Conservation (phyloP, 2,797 vertebrate genomes). For the Neosalanx taihuensis region DNA sequence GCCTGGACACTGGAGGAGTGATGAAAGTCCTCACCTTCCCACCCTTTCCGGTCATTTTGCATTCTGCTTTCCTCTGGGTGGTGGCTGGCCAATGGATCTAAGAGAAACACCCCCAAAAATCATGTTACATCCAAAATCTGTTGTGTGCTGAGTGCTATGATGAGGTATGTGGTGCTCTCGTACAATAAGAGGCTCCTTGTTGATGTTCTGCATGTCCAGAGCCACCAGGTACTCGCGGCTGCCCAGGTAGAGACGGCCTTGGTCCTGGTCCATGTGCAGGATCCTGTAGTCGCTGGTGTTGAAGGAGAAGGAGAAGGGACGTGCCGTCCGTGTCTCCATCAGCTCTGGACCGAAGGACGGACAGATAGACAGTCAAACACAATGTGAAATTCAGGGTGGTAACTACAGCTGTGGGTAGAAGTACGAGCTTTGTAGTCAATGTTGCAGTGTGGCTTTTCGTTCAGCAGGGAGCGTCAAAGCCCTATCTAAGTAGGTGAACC, state of each 20-base stretch:
- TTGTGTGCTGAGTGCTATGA: not conserved
- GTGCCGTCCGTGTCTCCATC: slow-evolving; percentile 64
- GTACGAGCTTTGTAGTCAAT: slow-evolving; percentile 5
- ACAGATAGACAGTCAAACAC: not conserved
- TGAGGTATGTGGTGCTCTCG: slow-evolving; percentile 21
- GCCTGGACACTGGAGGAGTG: not conserved
- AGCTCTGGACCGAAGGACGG: slow-evolving; percentile 52
- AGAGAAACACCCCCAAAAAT: slow-evolving; percentile 4
- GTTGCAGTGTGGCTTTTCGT: slow-evolving; percentile 1
- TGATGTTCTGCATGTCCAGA: slow-evolving; percentile 72
- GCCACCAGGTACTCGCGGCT: slow-evolving; percentile 70
- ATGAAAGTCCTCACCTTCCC: slow-evolving; percentile 51
- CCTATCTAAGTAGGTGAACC: not conserved
- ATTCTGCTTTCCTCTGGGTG: slow-evolving; percentile 62
- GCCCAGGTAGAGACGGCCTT: slow-evolving; percentile 71
- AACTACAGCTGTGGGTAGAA: not conserved
- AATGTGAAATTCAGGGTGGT: not conserved
- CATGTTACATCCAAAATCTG: not conserved
- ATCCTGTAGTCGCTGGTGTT: slow-evolving; percentile 74
- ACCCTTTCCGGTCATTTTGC: slow-evolving; percentile 69
- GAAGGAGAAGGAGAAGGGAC: slow-evolving; percentile 70
- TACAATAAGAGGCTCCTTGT: slow-evolving; percentile 74
- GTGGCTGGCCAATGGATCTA: slow-evolving; percentile 74
- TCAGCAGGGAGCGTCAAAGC: slow-evolving; percentile 26
- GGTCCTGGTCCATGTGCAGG: slow-evolving; percentile 72